Conservation (phyloP, 2,888 invertebrate species). For the Lycophotia porphyrea region DNA sequence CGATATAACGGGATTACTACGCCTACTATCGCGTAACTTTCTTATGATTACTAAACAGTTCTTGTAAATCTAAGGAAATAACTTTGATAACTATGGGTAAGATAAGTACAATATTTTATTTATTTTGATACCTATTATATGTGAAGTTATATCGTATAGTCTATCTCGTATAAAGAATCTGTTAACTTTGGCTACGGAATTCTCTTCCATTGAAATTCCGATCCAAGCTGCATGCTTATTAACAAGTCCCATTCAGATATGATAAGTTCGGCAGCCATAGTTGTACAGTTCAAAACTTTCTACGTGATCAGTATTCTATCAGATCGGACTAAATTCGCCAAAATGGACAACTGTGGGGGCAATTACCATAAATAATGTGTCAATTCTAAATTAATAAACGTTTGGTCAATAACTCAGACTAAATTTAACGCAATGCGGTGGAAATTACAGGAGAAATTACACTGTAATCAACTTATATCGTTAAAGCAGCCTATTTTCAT, state of each 20-base stretch:
- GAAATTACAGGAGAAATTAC: slow-evolving; percentile 75
- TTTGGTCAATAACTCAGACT: slow-evolving; percentile 81
- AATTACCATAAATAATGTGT: slow-evolving; percentile 82
- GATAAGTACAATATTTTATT: neutral
- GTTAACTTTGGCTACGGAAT: slow-evolving; percentile 21
- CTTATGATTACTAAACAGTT: no score
- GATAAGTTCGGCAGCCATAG: slow-evolving; percentile 37
- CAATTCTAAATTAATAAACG: slow-evolving; percentile 85
- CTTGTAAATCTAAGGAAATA: neutral
- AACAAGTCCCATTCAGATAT: slow-evolving; percentile 48
- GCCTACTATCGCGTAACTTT: neutral
- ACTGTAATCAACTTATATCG: slow-evolving; percentile 76
- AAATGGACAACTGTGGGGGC: slow-evolving; percentile 74
- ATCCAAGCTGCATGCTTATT: slow-evolving; percentile 41
- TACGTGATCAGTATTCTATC: slow-evolving; percentile 72
- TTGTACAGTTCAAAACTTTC: slow-evolving; percentile 56
- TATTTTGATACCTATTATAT: neutral
- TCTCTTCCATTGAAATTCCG: slow-evolving; percentile 35
- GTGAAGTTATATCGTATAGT: neutral
- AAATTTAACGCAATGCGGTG: slow-evolving; percentile 79
- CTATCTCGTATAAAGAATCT: slow-evolving; percentile 14
- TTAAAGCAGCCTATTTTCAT: slow-evolving; percentile 39
- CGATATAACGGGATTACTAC: neutral
- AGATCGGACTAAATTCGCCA: slow-evolving; percentile 71
- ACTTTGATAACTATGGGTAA: neutral